Percentiles rank a stretch among this genome's conserved stretches.
Evolutionary conservation across 1,140 invertebrate species (phyloP).

Genomic region (Atta texana): DNA sequence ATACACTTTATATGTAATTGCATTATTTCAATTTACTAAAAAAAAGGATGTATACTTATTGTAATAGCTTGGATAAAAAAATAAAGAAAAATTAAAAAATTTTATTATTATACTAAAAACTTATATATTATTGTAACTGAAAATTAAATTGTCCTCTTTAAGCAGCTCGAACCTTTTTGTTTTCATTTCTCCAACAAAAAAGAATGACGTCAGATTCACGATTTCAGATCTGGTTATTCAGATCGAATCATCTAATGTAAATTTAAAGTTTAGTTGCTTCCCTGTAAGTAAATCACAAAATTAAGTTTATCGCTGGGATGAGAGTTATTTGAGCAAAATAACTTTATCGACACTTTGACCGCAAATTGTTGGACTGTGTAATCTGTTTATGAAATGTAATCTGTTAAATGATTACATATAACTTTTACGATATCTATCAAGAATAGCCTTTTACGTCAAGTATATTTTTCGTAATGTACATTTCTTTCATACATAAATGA

Average conservation of each 20-base stretch:
- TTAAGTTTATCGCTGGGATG: background rate
- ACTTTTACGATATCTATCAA: constrained; percentile 2
- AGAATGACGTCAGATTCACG: constrained; percentile 2
- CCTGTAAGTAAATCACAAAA: background rate
- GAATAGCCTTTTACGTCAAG: background rate
- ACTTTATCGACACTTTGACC: background rate
- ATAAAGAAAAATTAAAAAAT: background rate
- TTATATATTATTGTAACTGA: background rate
- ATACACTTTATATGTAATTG: background rate
- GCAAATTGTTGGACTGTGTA: constrained; percentile 6
- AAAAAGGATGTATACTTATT: background rate
- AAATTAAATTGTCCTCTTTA: constrained; percentile 3
- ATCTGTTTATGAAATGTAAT: too few species aligned
- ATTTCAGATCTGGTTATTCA: constrained; percentile 5
- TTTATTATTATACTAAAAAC: background rate
- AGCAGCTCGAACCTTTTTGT: background rate
- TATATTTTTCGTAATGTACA: background rate
- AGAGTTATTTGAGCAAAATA: constrained; percentile 28
- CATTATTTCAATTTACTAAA: background rate
- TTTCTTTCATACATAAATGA: too few species aligned
- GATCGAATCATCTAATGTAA: background rate
- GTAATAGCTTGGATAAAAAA: background rate
- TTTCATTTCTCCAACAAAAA: background rate
- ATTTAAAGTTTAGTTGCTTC: background rate
- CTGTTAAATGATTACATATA: background rate